A percentile compares a stretch with the other conserved stretches of the same genome.
Conservation (phyloP, 2,888 invertebrate genomes). For the Orchesellides sinensis region DNA sequence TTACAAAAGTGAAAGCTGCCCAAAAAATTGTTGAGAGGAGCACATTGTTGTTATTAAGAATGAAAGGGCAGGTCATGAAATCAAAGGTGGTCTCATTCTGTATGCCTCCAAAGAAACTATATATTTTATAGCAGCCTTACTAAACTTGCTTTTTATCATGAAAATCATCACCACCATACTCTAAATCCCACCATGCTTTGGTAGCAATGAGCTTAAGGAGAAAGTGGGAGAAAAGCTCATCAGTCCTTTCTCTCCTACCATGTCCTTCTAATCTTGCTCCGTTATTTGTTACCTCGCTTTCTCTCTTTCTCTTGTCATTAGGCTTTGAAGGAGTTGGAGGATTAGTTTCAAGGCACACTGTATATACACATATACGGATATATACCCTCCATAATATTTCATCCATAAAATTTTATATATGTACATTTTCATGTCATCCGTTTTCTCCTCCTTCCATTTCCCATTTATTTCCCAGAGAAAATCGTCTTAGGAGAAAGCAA, state of each 20-base stretch:
- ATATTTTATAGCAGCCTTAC: no score
- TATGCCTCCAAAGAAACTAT: no score
- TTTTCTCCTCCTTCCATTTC: background rate
- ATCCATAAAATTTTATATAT: background rate
- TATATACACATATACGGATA: background rate
- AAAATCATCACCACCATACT: no score
- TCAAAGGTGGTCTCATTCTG: no score
- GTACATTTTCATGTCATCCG: background rate
- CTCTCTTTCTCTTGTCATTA: constrained; percentile 29
- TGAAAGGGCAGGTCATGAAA: no score
- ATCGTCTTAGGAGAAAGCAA: no score
- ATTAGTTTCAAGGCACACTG: background rate
- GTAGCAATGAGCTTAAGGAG: no score
- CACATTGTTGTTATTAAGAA: no score
- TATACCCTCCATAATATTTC: background rate
- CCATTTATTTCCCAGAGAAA: background rate
- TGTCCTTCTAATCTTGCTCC: constrained; percentile 1
- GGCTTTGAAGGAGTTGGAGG: background rate
- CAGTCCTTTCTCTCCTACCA: background rate
- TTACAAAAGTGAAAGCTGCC: no score
- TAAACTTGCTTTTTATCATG: no score
- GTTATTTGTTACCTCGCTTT: constrained; percentile 37
- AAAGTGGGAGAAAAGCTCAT: background rate
- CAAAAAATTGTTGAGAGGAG: no score
- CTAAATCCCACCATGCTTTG: no score